phyloP scores from a whole-genome alignment of 2,113 vertebrate species.

The Archilochus colubris region DNA sequence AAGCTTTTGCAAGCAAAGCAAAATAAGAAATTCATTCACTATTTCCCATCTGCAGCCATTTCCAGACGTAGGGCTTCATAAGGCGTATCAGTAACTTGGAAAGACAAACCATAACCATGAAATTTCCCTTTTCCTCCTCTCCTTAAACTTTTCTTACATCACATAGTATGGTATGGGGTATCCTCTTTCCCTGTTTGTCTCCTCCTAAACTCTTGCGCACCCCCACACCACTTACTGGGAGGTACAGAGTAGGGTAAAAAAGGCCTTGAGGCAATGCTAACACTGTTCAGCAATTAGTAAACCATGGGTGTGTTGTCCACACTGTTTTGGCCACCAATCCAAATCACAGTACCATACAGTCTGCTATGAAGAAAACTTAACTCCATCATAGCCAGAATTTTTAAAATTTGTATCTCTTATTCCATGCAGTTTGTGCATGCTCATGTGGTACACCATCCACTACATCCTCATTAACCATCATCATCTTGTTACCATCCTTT shows the following conservation, averaged over 20 bases:
- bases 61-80: background rate
- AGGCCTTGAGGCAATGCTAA: background rate
- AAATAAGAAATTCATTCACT: background rate
- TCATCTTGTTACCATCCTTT: background rate
- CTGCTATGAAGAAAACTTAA: background rate
- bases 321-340: background rate
- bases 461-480: background rate
- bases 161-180: background rate
- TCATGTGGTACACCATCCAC: background rate
- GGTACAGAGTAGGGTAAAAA: background rate
- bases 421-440: background rate
- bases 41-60: background rate
- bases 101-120: background rate
- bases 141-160: background rate
- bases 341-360: background rate
- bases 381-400: background rate
- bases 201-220: background rate
- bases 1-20: background rate
- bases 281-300: background rate
- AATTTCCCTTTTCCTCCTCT: background rate
- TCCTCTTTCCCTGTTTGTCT: background rate
- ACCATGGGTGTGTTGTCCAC: background rate
- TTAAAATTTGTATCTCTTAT: no score
- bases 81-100: accelerated
- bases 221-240: accelerated